Percentiles rank a stretch among this genome's conserved stretches.
Evolutionary conservation across 1,140 invertebrate genomes (phyloP).

Genomic region (Sarcophaga peregrina): DNA sequence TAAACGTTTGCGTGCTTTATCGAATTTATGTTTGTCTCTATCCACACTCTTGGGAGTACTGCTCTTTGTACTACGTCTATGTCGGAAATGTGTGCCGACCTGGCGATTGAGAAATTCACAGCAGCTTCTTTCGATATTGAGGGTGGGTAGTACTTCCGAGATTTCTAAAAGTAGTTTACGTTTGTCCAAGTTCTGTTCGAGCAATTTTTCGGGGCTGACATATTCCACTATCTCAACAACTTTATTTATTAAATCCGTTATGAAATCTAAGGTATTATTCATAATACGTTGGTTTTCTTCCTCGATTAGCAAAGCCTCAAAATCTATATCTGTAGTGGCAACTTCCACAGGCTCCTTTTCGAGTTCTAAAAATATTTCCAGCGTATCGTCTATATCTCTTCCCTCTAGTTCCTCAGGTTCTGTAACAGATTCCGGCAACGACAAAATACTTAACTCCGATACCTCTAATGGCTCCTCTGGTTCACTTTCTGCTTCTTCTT

Average conservation of each 20-base stretch:
- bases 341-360: neutral
- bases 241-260: constrained; percentile 17
- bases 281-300: neutral
- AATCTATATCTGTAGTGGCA: neutral
- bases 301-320: neutral
- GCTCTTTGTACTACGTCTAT: constrained; percentile 5
- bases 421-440: neutral
- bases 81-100: neutral
- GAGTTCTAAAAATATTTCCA: neutral
- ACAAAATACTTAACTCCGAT: neutral
- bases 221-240: neutral
- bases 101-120: constrained; percentile 29
- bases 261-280: neutral
- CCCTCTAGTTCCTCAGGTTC: neutral
- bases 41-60: neutral
- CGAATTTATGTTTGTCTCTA: constrained; percentile 1
- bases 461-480: neutral
- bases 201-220: neutral
- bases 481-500: neutral
- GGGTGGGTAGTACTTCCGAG: neutral
- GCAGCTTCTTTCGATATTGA: neutral
- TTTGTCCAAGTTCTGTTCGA: constrained; percentile 23
- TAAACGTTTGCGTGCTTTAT: neutral
- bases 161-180: constrained; percentile 15
- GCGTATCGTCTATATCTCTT: neutral